Conservation (phyloP, 2,113 vertebrate species). For the Hystrix brachyura region DNA sequence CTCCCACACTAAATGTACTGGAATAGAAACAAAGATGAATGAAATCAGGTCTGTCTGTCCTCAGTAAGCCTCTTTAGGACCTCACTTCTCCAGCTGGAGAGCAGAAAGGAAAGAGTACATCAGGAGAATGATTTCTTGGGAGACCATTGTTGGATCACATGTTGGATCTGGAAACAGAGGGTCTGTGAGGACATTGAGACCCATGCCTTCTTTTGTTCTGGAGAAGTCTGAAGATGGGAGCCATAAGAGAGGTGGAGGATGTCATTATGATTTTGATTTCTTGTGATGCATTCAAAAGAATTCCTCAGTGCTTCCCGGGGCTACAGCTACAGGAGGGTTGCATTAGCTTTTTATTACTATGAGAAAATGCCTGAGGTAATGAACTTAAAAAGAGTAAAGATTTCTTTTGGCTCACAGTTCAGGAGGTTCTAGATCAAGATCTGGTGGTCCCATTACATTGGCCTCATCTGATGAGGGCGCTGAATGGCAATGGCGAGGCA, state of each 20-base stretch:
- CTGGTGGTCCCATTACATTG: neutral
- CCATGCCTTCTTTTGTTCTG: neutral
- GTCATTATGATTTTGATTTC: neutral
- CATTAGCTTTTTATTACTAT: neutral
- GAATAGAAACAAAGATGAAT: constrained; percentile 1
- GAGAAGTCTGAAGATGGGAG: neutral
- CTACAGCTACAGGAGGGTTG: accelerated
- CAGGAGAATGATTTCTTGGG: neutral
- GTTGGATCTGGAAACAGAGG: neutral
- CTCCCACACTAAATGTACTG: neutral
- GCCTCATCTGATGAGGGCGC: neutral
- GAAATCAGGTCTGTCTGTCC: neutral
- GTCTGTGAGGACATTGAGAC: neutral
- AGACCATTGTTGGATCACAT: too few species aligned
- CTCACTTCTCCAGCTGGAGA: neutral
- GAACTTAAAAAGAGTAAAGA: neutral
- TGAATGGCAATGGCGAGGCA: too few species aligned
- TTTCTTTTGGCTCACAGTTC: neutral
- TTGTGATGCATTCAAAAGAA: neutral
- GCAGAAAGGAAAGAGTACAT: neutral
- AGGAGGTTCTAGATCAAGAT: neutral
- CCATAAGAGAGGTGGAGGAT: neutral
- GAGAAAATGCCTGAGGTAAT: neutral
- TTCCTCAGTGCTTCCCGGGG: neutral
- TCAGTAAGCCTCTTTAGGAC: neutral